phyloP scores from a whole-genome alignment of 1,140 invertebrate genomes.

The Lasioglossum albipes region DNA sequence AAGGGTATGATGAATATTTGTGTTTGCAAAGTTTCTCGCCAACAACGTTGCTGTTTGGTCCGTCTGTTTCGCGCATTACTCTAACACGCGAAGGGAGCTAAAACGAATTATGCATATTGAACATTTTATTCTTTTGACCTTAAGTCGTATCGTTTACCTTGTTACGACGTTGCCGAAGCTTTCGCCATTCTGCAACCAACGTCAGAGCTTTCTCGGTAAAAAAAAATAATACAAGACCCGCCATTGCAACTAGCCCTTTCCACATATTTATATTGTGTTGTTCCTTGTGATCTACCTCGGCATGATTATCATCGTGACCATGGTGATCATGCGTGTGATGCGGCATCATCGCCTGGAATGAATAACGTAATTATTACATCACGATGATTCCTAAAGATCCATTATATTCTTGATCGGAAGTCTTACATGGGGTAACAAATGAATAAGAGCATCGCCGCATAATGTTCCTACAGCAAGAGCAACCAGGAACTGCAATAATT shows the following conservation, averaged over 20 bases:
- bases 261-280: slow-evolving; percentile 86
- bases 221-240: slow-evolving; percentile 93
- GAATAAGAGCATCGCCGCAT: slow-evolving; percentile 94
- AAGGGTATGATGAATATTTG: slow-evolving; percentile 91
- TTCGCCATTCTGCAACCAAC: slow-evolving; percentile 89
- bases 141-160: slow-evolving; percentile 69
- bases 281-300: slow-evolving; percentile 63
- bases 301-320: slow-evolving; percentile 49
- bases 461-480: slow-evolving; percentile 95
- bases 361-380: slow-evolving; percentile 9
- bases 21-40: slow-evolving; percentile 90
- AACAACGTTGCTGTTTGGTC: slow-evolving; percentile 81
- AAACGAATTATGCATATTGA: slow-evolving; percentile 27
- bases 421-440: slow-evolving; percentile 94
- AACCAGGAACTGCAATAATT: slow-evolving; percentile 94
- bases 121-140: neutral
- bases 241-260: slow-evolving; percentile 90
- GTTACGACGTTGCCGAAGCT: slow-evolving; percentile 82
- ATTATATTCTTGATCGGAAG: slow-evolving; percentile 60
- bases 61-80: slow-evolving; percentile 84
- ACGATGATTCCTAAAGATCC: neutral
- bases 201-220: slow-evolving; percentile 91
- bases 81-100: slow-evolving; percentile 83
- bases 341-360: slow-evolving; percentile 78
- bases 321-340: slow-evolving; percentile 71